Base-by-base conservation (phyloP, 2,888 invertebrate species). In the Lucinisca nassula region DNA sequence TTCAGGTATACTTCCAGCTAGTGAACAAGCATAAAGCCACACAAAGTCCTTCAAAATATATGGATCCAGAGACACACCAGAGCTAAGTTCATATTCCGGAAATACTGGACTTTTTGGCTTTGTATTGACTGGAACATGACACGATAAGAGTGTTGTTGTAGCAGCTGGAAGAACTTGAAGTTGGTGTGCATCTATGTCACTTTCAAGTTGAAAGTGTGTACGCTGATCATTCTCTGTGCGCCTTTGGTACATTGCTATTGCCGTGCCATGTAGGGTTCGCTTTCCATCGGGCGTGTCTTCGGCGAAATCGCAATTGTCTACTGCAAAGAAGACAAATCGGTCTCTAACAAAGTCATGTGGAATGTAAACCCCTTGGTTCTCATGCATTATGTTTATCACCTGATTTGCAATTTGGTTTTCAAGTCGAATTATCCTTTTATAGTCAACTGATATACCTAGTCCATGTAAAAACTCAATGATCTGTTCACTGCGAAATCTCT, bases 201-300 rank as follows among this genome's bases (percentile, higher is more conserved):
- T n/a, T n/a, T n/a, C n/a, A n/a, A n/a, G n/a, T n/a, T n/a, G n/a
- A n/a, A n/a, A n/a, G n/a, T n/a, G n/a, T n/a, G n/a, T n/a, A n/a
- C n/a, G n/a, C n/a, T n/a, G n/a, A n/a, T n/a, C n/a, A n/a, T n/a
- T n/a, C n/a, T n/a, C n/a, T n/a, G n/a, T n/a, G n/a, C n/a, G n/a
- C n/a, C 38, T 14, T 30, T 78, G 61, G 14, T 38, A 78, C 12
- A 78, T 27, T 14, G 61, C 78, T 8, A 30, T 58, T 10, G 58
- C 77, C 0, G 58, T 78, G 17, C 38, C 61, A 37, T 78, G 37
- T 35, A 61, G 21, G 2, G 49, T 78, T 6, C 58, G 12, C 38
- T 58, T 78, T 14, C 78, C 58, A 61, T 78, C 78, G 37, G 58
- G 78, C 24, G 58, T 78, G 38, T 78, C 61, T 55, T 78, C 61